Base-by-base conservation (phyloP, 2,797 vertebrate genomes). In the Anabas testudineus region DNA sequence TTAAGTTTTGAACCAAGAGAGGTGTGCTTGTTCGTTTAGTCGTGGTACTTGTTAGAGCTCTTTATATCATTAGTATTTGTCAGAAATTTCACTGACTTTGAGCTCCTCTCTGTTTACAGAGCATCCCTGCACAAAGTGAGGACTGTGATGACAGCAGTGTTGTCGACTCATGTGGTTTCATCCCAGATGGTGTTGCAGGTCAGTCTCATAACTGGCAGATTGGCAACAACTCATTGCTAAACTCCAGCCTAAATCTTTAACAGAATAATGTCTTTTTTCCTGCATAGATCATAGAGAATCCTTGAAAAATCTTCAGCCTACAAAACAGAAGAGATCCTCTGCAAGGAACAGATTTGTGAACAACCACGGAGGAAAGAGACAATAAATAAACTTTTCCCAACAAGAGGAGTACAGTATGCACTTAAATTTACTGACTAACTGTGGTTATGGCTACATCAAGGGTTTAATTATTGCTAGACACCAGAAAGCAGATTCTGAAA, bases 251-350 rank as follows among this genome's bases (percentile, higher is more conserved):
- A 18, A 45, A 64, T 74, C 2, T 74, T 78, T n/a, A 66, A 39
- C 28, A 43, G 19, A 8, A 15, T 77, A 14, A 7, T 56, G 39
- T 74, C 5, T 19, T 71, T 55, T 69, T 54, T 53, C 45, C 15
- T 47, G 13, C 14, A 24, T n/a, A 92, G 89, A 59, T 76, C 84
- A 87, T 47, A 83, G 4, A 10, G 62, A 78, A 52, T 73, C 78
- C 4, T 47, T 19, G 21, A 78, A 43, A 67, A 51, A 22, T 70
- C 47, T 52, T 56, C 77, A 73, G 13, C 52, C 71, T n/a, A 57
- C 91, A 32, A 94, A 94, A 74, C 91, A 61, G 37, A 91, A 70
- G 68, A 87, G 42, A 82, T 28, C 51, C 53, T 34, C 77, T 19
- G 81, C 51, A 14, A 90, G 49, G 53, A 85, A 71, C 65, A 81